Conservation (phyloP, 2,113 vertebrate genomes). For the Struthidea cinerea region DNA sequence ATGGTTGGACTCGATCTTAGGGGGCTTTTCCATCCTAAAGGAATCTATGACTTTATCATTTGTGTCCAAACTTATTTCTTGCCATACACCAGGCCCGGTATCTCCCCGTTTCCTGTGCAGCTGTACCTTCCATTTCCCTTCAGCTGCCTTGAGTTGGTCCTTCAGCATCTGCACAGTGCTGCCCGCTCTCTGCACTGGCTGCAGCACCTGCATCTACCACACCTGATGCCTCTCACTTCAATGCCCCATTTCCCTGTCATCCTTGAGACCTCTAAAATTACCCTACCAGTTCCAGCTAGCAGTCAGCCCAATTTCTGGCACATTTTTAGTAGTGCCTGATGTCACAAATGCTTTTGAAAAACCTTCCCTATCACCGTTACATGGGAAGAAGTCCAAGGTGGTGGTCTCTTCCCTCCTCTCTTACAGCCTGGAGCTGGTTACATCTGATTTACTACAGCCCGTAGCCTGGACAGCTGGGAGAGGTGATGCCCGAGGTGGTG, state of each 20-base stretch:
- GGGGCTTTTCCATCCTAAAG: not conserved
- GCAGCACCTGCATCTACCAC: not conserved
- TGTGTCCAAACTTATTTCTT: not conserved
- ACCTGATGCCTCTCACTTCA: not conserved
- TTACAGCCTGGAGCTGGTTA: not conserved
- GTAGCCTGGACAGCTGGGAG: not conserved
- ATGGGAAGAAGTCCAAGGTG: not conserved
- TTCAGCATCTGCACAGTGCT: rapidly evolving
- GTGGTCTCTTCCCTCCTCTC: not conserved
- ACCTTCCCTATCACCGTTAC: not conserved
- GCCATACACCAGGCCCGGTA: rapidly evolving
- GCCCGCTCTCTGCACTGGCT: rapidly evolving
- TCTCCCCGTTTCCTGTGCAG: not conserved
- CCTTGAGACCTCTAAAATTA: not conserved
- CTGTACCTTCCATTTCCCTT: not conserved
- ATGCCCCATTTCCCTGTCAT: not conserved
- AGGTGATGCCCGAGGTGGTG: not conserved
- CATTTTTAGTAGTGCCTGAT: not conserved
- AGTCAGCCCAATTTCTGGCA: not conserved
- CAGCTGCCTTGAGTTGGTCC: not conserved
- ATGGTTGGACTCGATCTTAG: rapidly evolving
- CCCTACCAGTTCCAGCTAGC: not conserved
- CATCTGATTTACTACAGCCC: not conserved
- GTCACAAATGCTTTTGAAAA: not conserved
- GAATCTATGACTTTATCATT: not conserved